These are phyloP conservation scores for Urocolius indicus DNA, from an alignment of 2,113 vertebrate species.

Conservation along the genomic window DNA sequence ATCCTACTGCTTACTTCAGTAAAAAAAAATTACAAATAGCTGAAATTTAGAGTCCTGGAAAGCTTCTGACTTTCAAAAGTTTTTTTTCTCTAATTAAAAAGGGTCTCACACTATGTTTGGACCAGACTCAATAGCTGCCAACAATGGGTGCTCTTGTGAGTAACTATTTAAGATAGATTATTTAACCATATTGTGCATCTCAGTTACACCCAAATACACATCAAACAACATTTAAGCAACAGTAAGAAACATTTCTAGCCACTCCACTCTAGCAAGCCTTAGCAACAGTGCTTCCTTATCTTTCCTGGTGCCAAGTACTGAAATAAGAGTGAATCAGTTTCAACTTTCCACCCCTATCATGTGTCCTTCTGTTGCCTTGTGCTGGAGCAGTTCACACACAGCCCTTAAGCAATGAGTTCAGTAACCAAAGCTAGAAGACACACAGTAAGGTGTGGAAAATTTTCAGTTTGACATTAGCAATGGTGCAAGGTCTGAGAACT, in stretches of 20 bases:
- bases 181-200: not conserved
- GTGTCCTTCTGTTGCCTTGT: not conserved
- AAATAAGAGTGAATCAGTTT: conserved; percentile 34
- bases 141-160: not conserved
- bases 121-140: not conserved
- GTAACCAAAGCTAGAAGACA: not conserved
- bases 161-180: not conserved
- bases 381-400: not conserved
- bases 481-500: not conserved
- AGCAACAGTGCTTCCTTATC: not conserved
- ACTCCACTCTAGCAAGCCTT: not conserved
- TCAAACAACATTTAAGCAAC: not conserved
- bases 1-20: not conserved
- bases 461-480: not conserved
- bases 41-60: not conserved
- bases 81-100: not conserved
- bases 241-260: not conserved
- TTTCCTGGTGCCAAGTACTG: not conserved
- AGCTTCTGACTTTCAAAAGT: not conserved
- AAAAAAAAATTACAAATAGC: not conserved
- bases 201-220: not conserved
- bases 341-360: conserved; percentile 13
- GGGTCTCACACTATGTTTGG: not conserved
- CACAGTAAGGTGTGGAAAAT: not conserved
- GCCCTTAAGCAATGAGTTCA: not conserved